phyloP scores from a whole-genome alignment of 2,888 invertebrate species.

The Caenorhabditis wallacei region DNA sequence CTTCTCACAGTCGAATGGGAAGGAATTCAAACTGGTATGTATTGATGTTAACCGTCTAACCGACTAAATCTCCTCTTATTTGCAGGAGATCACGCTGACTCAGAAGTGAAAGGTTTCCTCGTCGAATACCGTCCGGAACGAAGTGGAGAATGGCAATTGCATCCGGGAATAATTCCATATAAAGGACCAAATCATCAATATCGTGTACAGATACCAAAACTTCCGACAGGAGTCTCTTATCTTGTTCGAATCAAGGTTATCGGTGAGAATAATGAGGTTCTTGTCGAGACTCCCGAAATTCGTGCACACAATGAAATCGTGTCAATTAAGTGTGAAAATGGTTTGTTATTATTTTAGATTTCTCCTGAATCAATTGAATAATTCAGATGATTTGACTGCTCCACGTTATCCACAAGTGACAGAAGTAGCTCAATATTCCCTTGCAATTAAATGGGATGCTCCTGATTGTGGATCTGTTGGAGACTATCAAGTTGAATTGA shows the following conservation, averaged over 20 bases:
- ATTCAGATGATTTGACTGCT: conserved; percentile 81
- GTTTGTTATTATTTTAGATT: conserved; percentile 53
- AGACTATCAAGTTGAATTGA: conserved; percentile 81
- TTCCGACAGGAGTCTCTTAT: conserved; percentile 82
- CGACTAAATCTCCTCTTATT: not conserved
- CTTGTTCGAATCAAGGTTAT: conserved; percentile 83
- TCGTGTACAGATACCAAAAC: conserved; percentile 81
- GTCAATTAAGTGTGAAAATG: conserved; percentile 81
- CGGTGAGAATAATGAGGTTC: conserved; percentile 81
- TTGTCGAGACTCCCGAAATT: conserved; percentile 83
- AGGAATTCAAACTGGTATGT: conserved; percentile 82
- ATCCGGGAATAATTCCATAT: conserved; percentile 83
- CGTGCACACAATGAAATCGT: conserved; percentile 83
- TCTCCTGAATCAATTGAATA: not conserved
- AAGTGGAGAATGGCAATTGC: conserved; percentile 81
- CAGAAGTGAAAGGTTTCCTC: conserved; percentile 82
- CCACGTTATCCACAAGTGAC: conserved; percentile 80
- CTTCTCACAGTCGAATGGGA: conserved; percentile 83
- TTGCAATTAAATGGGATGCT: conserved; percentile 82
- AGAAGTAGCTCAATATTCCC: conserved; percentile 77
- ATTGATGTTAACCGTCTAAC: not conserved
- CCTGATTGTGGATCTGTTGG: conserved; percentile 83
- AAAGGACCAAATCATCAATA: conserved; percentile 83
- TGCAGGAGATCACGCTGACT: conserved; percentile 80
- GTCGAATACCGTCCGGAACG: conserved; percentile 83